Conservation (phyloP, 1,140 invertebrate genomes). For the Phenacoccus solenopsis region DNA sequence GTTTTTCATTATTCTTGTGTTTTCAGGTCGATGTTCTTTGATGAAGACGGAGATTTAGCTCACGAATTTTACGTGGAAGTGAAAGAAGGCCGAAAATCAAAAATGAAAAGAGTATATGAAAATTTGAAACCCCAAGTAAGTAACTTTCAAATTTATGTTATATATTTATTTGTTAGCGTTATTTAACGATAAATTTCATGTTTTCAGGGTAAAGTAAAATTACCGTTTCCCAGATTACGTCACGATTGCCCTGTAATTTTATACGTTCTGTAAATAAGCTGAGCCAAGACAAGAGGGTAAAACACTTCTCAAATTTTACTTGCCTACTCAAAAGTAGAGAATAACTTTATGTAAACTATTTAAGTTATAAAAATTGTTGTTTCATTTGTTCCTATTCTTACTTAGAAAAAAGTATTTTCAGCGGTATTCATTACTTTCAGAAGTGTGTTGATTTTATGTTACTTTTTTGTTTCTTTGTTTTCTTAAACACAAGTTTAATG, state of each 20-base stretch:
- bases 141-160: too few relatives aligned
- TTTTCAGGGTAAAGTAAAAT: neutral
- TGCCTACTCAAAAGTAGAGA: neutral
- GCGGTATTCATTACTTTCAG: neutral
- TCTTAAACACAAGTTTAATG: too few relatives aligned
- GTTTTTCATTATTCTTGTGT: conserved; percentile 19
- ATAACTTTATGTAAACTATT: neutral
- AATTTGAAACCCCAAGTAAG: conserved; percentile 35
- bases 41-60: conserved; percentile 41
- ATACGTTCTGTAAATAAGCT: neutral
- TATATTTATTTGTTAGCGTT: too few relatives aligned
- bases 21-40: conserved; percentile 39
- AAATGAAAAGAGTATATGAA: conserved; percentile 30
- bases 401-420: neutral
- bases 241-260: neutral
- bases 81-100: conserved; percentile 31
- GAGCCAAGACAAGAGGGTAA: neutral
- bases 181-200: too few relatives aligned
- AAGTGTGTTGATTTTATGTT: too few relatives aligned
- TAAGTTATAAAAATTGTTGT: neutral
- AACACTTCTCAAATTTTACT: neutral
- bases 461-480: too few relatives aligned
- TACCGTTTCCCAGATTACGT: neutral
- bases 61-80: conserved; percentile 40
- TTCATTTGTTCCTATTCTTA: neutral